A percentile compares a stretch with the other conserved stretches of the same genome.
Conservation (phyloP, 92 coral and sea anemone species). For the Epizoanthus ramosus region DNA sequence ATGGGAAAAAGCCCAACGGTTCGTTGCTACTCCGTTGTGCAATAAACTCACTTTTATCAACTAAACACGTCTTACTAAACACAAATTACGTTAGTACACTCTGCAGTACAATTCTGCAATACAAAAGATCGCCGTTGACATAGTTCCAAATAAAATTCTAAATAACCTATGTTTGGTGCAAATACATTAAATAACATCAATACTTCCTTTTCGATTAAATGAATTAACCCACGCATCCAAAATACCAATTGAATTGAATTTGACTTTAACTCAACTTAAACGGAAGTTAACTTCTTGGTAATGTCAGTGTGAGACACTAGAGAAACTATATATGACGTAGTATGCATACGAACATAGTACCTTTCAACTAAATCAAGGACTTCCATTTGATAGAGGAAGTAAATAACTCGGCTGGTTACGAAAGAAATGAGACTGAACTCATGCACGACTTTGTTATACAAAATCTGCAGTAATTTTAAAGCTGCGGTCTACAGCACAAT, state of each 20-base stretch:
- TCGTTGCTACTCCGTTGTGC: not conserved
- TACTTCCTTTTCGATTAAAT: not conserved
- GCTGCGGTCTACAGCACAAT: not conserved
- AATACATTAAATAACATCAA: conserved; percentile 6
- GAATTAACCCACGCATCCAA: not conserved
- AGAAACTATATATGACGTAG: not conserved
- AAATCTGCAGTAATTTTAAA: not conserved
- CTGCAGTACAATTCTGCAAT: not conserved
- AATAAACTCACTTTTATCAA: not conserved
- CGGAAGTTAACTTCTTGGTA: not conserved
- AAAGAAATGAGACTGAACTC: conserved; percentile 2
- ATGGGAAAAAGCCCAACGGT: not conserved
- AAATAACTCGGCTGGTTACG: not conserved
- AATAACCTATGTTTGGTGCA: conserved; percentile 11
- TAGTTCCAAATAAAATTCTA: not conserved
- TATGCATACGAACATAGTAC: not conserved
- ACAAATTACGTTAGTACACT: not conserved
- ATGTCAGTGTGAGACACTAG: not conserved
- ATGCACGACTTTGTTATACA: conserved; percentile 32
- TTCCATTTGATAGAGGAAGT: not conserved
- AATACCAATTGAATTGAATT: not conserved
- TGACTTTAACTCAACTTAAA: no score
- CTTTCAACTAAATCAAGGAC: not conserved
- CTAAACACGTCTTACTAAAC: not conserved
- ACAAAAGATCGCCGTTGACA: conserved; percentile 5